Conservation (phyloP, 2,113 vertebrate species). For the Serilophus lunatus region DNA sequence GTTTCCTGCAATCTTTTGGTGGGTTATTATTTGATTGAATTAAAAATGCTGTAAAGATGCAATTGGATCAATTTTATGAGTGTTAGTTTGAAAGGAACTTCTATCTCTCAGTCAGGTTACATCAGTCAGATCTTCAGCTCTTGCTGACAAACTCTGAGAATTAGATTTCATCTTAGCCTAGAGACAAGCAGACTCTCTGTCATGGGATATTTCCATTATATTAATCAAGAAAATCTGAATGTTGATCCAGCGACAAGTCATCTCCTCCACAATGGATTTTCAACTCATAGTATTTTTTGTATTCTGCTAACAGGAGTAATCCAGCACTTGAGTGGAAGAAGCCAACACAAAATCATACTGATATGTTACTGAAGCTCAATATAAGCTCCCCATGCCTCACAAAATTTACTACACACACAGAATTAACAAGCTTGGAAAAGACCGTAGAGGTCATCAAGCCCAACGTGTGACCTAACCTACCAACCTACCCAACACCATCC, state of each 20-base stretch:
- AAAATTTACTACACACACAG: too few species aligned
- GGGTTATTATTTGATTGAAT: background rate
- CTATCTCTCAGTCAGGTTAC: background rate
- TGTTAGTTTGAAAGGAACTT: background rate
- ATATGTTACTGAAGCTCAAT: background rate
- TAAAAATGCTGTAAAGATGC: background rate
- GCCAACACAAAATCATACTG: background rate
- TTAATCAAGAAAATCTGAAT: background rate
- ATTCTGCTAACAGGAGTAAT: background rate
- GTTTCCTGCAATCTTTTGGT: background rate
- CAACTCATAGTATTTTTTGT: background rate
- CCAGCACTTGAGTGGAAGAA: background rate
- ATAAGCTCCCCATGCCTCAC: background rate
- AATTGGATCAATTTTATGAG: background rate
- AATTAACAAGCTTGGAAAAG: too few species aligned
- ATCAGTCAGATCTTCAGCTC: background rate
- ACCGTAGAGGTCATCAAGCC: too few species aligned
- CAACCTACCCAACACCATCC: too few species aligned
- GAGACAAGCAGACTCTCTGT: background rate
- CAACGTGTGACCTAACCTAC: too few species aligned
- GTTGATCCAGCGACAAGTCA: background rate
- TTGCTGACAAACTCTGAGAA: background rate
- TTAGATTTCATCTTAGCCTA: background rate
- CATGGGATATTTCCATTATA: background rate
- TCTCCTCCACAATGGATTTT: background rate